Evolutionary conservation across 2,888 invertebrate species (phyloP).

Genomic region (Drosophila flavopinicola): DNA sequence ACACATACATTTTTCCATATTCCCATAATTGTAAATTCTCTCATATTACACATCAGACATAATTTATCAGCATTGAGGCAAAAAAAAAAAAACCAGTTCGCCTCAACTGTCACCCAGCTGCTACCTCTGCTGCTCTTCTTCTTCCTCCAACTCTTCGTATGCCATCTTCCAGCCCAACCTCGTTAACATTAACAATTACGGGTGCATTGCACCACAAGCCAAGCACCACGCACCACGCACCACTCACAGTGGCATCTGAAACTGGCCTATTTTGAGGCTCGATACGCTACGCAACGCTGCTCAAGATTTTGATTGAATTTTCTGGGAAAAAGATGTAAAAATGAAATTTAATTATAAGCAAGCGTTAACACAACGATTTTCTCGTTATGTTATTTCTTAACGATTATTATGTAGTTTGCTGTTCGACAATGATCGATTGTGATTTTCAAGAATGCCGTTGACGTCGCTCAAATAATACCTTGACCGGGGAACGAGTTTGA

Average conservation of each 20-base stretch:
- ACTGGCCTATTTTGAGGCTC: constrained; percentile 27
- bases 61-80: constrained; percentile 67
- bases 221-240: constrained; percentile 55
- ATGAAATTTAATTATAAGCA: constrained; percentile 62
- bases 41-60: constrained; percentile 57
- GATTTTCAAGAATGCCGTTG: constrained; percentile 60
- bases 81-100: constrained; percentile 65
- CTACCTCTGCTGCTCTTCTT: not conserved
- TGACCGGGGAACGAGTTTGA: constrained; percentile 10
- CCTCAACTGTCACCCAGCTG: constrained; percentile 16
- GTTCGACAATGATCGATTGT: constrained; percentile 80
- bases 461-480: constrained; percentile 12
- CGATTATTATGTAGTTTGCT: constrained; percentile 43
- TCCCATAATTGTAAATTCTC: constrained; percentile 48
- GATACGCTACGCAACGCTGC: constrained; percentile 15
- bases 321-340: constrained; percentile 60
- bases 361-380: constrained; percentile 39
- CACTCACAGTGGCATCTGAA: constrained; percentile 63
- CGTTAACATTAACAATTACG: constrained; percentile 54
- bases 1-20: constrained; percentile 11
- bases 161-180: constrained; percentile 18
- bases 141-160: not conserved
- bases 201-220: constrained; percentile 57
- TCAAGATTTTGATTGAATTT: constrained; percentile 44
- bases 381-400: constrained; percentile 29